Percentiles rank a stretch among this genome's conserved stretches.
phyloP scores from a whole-genome alignment of 92 coral and sea anemone species.

The Phenganax stokvisi region DNA sequence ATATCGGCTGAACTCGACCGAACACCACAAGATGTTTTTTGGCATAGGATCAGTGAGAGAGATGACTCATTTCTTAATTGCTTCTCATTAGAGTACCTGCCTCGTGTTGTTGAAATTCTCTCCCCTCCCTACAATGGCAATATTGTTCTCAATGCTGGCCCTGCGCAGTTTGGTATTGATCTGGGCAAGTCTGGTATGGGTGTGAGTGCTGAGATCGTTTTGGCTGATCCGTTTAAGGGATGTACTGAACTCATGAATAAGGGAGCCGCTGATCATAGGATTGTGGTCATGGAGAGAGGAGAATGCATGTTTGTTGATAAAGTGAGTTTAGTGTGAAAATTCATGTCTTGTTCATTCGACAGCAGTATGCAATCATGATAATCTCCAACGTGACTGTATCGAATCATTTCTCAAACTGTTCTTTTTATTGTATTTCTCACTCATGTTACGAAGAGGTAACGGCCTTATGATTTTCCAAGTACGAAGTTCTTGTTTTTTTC shows the following conservation, averaged over 20 bases:
- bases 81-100: constrained; percentile 49
- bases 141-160: constrained; percentile 85
- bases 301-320: constrained; percentile 97
- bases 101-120: constrained; percentile 92
- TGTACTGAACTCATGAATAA: constrained; percentile 62
- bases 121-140: constrained; percentile 91
- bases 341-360: not conserved
- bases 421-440: no score
- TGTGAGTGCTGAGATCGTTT: constrained; percentile 77
- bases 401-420: no score
- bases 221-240: constrained; percentile 75
- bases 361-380: no score
- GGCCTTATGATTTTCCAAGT: no score
- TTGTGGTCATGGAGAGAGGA: constrained; percentile 75
- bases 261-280: constrained; percentile 72
- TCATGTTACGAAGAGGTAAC: no score
- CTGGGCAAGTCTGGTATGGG: constrained; percentile 86
- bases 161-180: constrained; percentile 98
- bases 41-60: not conserved
- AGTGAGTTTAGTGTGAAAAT: constrained; percentile 33
- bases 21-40: not conserved
- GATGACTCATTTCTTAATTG: not conserved
- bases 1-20: not conserved
- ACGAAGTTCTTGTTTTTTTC: constrained; percentile 13
- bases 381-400: not conserved